These are phyloP conservation scores for Armadillidium nasatum DNA, from an alignment of 1,140 invertebrate species.

Conservation along the genomic window DNA sequence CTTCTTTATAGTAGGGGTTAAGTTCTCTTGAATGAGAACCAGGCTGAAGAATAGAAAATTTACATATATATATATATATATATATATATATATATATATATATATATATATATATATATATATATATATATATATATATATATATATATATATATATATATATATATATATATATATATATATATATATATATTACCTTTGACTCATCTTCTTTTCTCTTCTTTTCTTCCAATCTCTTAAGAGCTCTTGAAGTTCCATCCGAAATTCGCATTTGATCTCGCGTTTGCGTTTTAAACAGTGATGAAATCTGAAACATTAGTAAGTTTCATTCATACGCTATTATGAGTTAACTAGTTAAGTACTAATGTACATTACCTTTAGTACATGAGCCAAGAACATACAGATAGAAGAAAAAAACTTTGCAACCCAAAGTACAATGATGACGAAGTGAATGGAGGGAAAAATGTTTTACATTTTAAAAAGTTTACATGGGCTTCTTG, in stretches of 20 bases:
- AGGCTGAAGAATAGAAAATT: constrained; percentile 48
- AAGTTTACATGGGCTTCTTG: no score
- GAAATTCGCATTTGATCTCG: constrained; percentile 17
- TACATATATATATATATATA: neutral
- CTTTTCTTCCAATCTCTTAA: constrained; percentile 19
- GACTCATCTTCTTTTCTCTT: neutral
- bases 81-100: neutral
- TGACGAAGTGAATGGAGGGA: no score
- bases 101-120: constrained; percentile 5
- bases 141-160: neutral
- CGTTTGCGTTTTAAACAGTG: constrained; percentile 22
- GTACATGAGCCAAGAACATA: no score
- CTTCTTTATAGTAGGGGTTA: constrained; percentile 89
- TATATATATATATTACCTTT: neutral
- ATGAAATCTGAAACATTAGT: constrained; percentile 14
- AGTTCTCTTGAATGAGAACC: constrained; percentile 69
- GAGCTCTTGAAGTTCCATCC: constrained; percentile 4
- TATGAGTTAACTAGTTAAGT: neutral
- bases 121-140: neutral
- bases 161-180: neutral
- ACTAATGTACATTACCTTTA: no score
- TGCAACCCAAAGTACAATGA: no score
- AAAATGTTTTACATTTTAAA: no score
- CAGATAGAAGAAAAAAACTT: no score
- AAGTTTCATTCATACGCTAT: neutral